These are phyloP conservation scores for Leptopilina syphax DNA, from an alignment of 2,888 invertebrate species.

Conservation along the genomic window DNA sequence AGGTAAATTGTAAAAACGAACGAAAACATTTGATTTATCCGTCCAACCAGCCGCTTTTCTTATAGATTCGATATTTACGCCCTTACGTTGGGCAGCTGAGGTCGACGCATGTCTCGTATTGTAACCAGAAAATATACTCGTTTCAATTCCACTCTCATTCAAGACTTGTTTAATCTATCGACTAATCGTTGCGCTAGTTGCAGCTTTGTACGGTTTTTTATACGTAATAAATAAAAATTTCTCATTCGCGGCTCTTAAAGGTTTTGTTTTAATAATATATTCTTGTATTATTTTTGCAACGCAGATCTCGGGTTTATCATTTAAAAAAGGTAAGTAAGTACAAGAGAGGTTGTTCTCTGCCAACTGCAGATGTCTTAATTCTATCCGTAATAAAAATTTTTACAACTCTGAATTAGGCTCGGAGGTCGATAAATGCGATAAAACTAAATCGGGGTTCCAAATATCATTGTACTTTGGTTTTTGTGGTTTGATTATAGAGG, in stretches of 20 bases:
- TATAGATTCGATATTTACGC: not conserved
- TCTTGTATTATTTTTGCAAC: no score
- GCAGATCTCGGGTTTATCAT: no score
- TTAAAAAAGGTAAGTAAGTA: no score
- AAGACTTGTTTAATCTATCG: no score
- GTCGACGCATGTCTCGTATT: not conserved
- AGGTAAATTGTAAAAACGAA: not conserved
- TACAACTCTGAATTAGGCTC: not conserved
- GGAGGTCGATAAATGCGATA: slow-evolving; percentile 5
- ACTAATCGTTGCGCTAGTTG: no score
- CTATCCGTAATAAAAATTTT: no score
- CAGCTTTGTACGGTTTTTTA: no score
- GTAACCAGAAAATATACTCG: not conserved
- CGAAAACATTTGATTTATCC: not conserved
- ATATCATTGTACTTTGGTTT: slow-evolving; percentile 57
- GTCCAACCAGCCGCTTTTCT: not conserved
- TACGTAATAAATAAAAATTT: no score
- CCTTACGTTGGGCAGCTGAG: not conserved
- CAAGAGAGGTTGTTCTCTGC: no score
- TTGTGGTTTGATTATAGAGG: slow-evolving; percentile 40
- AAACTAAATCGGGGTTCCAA: slow-evolving; percentile 59
- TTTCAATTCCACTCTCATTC: not conserved
- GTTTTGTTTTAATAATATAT: no score
- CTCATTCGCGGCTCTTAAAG: no score
- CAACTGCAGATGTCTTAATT: no score